Evolutionary conservation across 2,888 invertebrate genomes (phyloP).

Genomic region (Aproaerema taeniolella): DNA sequence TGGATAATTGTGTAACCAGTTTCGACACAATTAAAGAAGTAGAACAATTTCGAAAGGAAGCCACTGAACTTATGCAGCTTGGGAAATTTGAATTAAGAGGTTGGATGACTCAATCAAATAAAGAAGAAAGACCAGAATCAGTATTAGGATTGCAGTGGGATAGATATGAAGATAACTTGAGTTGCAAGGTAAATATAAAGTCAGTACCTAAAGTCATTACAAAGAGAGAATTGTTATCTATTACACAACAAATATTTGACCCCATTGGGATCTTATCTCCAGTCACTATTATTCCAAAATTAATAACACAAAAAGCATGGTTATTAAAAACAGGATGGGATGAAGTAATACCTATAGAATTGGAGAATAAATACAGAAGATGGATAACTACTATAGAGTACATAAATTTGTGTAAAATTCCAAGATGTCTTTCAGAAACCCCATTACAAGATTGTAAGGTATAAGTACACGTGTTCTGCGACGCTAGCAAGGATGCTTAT

Average conservation of each 20-base stretch:
- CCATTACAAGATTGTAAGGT: too few relatives aligned
- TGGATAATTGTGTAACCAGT: too few relatives aligned
- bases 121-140: too few relatives aligned
- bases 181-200: not conserved
- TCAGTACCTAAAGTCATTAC: not conserved
- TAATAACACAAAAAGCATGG: conserved; percentile 16
- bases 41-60: too few relatives aligned
- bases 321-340: conserved; percentile 12
- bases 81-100: too few relatives aligned
- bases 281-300: conserved; percentile 2
- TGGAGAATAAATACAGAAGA: too few relatives aligned
- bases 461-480: conserved; percentile 22
- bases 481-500: conserved; percentile 20
- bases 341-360: conserved; percentile 4
- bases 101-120: too few relatives aligned
- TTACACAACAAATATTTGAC: conserved; percentile 16
- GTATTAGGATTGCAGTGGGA: not conserved
- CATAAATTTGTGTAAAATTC: too few relatives aligned
- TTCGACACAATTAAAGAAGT: too few relatives aligned
- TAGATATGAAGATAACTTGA: not conserved
- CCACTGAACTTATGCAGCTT: too few relatives aligned
- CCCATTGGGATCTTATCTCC: conserved; percentile 17
- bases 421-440: too few relatives aligned
- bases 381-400: too few relatives aligned
- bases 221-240: conserved; percentile 9